Evolutionary conservation across 2,888 invertebrate genomes (phyloP), one percentile per base, ranked within the genome.

Genomic region (Neoitamus cyanurus): DNA sequence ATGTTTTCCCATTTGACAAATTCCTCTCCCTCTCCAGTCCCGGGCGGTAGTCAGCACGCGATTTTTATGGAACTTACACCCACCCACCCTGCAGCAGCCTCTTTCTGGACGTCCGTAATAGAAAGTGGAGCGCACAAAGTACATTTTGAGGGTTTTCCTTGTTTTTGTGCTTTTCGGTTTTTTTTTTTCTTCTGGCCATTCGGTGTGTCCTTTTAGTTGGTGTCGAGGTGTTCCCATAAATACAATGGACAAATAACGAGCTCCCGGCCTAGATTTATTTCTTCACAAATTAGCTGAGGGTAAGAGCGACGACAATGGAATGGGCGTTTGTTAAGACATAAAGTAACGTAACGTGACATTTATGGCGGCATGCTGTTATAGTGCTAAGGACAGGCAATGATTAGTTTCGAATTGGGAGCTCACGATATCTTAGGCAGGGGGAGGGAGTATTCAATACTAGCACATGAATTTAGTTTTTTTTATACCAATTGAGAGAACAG

Each of bases 141-240:
- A 28, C 25, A 3, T 2, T 30, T 31, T 25, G 15, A 34, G n/a
- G 58, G 25, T 80, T 48, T 58, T 80, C 34, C 48, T 58, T 68
- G 11, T 46, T 58, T 48, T 34, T 80, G 69, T 83, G 2, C n/a
- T n/a, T n/a, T n/a, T n/a, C n/a, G n/a, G n/a, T n/a, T 25, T 0
- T 48, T 3, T 9, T 82, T 7, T 20, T 69, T 25, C 30, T 58
- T 58, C 58, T 58, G 6, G 20, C 58, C n/a, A n/a, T 6, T 42
- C 42, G 9, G 58, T 20, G 25, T 58, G 82, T 82, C 58, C 46
- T 30, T 70, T 83, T 83, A 70, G 83, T 83, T 86, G 87, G 88
- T 88, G 88, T 87, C 87, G 88, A 89, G 88, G 89, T 89, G 88
- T 88, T 88, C 87, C 87, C 88, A 87, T 88, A 88, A 89, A 89